Base-by-base conservation (phyloP, 2,797 vertebrate genomes). In the Falco naumanni region DNA sequence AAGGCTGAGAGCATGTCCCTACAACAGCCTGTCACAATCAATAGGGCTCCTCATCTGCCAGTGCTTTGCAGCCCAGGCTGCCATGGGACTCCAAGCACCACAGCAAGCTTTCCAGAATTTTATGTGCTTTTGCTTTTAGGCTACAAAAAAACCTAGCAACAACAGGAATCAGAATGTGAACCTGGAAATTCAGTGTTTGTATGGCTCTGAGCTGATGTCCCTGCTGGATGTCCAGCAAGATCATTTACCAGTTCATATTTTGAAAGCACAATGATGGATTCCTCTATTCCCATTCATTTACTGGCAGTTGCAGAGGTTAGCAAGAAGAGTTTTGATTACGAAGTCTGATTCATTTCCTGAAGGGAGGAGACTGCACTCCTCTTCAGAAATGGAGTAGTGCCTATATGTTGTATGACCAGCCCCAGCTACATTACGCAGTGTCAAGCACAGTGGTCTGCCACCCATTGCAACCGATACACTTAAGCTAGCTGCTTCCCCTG, bases 321-420 rank as follows among this genome's bases (percentile, higher is more conserved):
- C 2, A 10, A 70, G 54, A 90, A 60, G 78, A 94, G 22, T 85
- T 92, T 77, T 68, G 64, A 90, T 87, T 82, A 89, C 45, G 26
- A 95, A 90, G 45, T 57, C 88, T 68, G 86, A 94, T 84, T 95
- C 51, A 90, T 54, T 94, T 93, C 84, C 84, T 74, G 75, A 85
- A 68, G 54, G 56, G 48, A 92, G 81, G 59, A 79, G 70, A 53
- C 16, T 21, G 25, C 7, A 6, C 18, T 82, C 87, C 78, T 75
- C 61, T 60, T 53, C 3, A 7, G 66, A 89, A 89, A 84, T 26
- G 39, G 63, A 60, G 76, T 53, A 34, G 45, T 22, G 37, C 47
- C 66, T 88, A 86, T 76, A 57, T 1, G 17, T 76, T 60, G 34
- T 50, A 28, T 78, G 94, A 90, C 39, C 71, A 87, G 28, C 9